Evolutionary conservation across 2,797 vertebrate genomes (phyloP).

Genomic region (Coreius guichenoti): DNA sequence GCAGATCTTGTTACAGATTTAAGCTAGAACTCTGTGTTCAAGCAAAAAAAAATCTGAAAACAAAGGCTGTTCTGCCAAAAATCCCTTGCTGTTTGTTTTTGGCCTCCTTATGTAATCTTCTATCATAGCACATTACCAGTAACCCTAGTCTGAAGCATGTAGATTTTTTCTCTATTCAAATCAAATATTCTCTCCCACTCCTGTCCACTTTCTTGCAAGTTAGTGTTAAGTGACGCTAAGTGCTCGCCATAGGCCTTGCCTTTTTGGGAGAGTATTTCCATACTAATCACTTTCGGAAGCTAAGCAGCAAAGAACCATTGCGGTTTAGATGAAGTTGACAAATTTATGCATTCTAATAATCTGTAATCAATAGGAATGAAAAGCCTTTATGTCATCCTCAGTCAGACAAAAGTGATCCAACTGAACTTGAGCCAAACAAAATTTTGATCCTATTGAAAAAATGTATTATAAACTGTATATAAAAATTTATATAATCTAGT

Average conservation of each 20-base stretch:
- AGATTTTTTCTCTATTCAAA: conserved; percentile 26
- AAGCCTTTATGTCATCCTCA: not conserved
- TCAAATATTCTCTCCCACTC: conserved; percentile 34
- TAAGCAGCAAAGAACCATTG: not conserved
- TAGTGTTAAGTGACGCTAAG: conserved; percentile 13
- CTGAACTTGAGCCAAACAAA: not conserved
- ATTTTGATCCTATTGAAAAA: not conserved
- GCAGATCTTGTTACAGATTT: conserved; percentile 22
- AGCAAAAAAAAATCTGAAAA: not conserved
- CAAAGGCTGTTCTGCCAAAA: conserved; percentile 37
- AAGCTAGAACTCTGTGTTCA: not conserved
- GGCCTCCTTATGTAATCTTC: conserved; percentile 21
- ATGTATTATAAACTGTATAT: too few relatives aligned
- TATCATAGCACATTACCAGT: conserved; percentile 26
- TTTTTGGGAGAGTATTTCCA: not conserved
- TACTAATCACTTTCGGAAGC: not conserved
- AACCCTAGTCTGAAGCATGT: conserved; percentile 21
- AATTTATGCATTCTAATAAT: not conserved
- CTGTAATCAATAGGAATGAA: not conserved
- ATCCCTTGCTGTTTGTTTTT: conserved; percentile 29
- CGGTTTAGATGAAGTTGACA: not conserved
- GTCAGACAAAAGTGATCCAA: not conserved
- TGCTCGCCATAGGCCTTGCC: not conserved
- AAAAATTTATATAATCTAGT: not conserved
- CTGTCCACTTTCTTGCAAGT: conserved; percentile 13